Evolutionary conservation across 2,797 vertebrate species (phyloP), one percentile per base, ranked within the genome.

Genomic region (Bucorvus abyssinicus): DNA sequence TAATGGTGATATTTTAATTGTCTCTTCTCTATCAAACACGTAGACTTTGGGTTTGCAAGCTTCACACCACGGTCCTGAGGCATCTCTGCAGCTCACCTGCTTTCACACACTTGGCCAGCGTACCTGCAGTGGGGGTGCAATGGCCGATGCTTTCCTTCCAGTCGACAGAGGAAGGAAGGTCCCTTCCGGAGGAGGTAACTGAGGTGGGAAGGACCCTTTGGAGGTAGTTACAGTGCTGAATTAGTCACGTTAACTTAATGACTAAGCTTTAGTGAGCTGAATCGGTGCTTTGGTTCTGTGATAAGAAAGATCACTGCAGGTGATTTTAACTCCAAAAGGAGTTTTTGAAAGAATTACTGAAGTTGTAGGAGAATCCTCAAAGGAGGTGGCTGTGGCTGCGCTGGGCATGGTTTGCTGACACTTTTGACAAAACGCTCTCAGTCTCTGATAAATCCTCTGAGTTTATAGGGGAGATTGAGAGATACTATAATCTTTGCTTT

Each of bases 221-320:
- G 67, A 74, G 49, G 34, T 89, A 81, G 87, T 70, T 87, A 50
- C 18, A 67, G 67, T 60, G n/a, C 67, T 93, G 83, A 90, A 87
- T 94, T 93, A 92, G 77, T 87, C 52, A 82, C 77, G 65, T 92
- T 84, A 93, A 76, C n/a, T 61, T 86, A 89, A 90, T 70, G 59
- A 89, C 94, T 94, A 91, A 59, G 63, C 59, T 90, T 89, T 82
- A 84, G 86, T 38, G 74, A 86, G 81, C 78, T 94, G 68, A 92
- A 92, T 93, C 1, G 3, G 74, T 93, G 36, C 70, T 89, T 86
- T 60, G 64, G 91, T 95, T 90, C 73, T 50, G 79, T 86, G 77
- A 69, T 79, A 95, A 71, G 68, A 85, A 89, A 84, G 78, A 93
- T 75, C 38, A 21, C 55, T 65, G 64, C n/a, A 78, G 89, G 65